phyloP scores from a whole-genome alignment of 2,888 invertebrate species.

The Peribatodes rhomboidaria region DNA sequence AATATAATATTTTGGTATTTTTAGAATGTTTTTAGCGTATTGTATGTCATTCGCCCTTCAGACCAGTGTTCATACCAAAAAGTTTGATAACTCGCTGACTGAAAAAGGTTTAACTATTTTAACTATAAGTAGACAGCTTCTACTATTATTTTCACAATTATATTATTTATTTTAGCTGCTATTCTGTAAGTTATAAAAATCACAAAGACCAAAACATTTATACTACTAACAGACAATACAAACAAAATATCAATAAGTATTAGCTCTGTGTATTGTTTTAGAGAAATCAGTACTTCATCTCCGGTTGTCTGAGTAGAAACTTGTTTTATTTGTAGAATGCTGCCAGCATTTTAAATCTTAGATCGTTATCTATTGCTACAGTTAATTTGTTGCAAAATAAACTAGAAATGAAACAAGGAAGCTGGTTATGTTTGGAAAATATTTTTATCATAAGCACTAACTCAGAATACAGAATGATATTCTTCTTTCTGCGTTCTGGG shows the following conservation, averaged over 20 bases:
- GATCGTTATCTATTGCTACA: conserved; percentile 38
- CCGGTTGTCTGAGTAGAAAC: conserved; percentile 7
- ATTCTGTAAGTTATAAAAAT: too few species aligned
- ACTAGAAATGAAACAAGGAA: conserved; percentile 5
- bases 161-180: too few species aligned
- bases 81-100: neutral
- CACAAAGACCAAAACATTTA: too few species aligned
- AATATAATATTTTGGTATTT: conserved; percentile 43
- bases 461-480: too few species aligned
- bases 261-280: conserved; percentile 13
- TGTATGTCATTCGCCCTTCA: neutral
- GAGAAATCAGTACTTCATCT: conserved; percentile 12
- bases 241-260: neutral
- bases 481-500: too few species aligned
- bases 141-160: too few species aligned
- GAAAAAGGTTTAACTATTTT: neutral
- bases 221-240: neutral
- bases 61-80: neutral
- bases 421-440: neutral
- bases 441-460: neutral
- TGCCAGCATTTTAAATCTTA: conserved; percentile 42
- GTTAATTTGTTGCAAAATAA: conserved; percentile 34
- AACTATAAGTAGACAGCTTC: too few species aligned
- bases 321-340: conserved; percentile 37
- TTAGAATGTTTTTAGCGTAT: conserved; percentile 15